Conservation (phyloP, 2,113 vertebrate species). For the Tiliqua scincoides region DNA sequence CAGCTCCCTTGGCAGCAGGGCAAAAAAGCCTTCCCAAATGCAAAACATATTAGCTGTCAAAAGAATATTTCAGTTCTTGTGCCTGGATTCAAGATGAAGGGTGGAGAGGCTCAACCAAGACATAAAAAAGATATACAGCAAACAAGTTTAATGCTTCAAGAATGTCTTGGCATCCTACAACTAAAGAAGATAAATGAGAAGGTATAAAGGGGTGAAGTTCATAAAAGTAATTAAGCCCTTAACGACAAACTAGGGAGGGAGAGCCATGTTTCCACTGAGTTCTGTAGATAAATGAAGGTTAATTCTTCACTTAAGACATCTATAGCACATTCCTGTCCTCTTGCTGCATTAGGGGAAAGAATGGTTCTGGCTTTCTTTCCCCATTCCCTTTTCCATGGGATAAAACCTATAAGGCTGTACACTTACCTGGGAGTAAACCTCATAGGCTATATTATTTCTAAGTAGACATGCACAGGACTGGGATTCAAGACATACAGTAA, state of each 20-base stretch:
- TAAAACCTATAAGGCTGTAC: conserved; percentile 41
- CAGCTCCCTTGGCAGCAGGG: conserved; percentile 68
- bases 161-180: conserved; percentile 78
- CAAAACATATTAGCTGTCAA: conserved; percentile 51
- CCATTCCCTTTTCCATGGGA: conserved; percentile 63
- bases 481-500: conserved; percentile 54
- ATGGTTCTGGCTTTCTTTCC: conserved; percentile 57
- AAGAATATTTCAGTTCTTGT: conserved; percentile 40
- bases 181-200: conserved; percentile 65
- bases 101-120: conserved; percentile 71
- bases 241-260: conserved; percentile 61
- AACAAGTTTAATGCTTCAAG: conserved; percentile 73
- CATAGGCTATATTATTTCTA: too few relatives aligned
- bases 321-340: conserved; percentile 25
- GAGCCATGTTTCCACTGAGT: conserved; percentile 69
- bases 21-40: conserved; percentile 53
- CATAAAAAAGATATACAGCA: conserved; percentile 79
- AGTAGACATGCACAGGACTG: too few relatives aligned
- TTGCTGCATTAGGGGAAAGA: conserved; percentile 30
- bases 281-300: conserved; percentile 77
- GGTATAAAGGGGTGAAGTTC: conserved; percentile 57
- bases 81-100: conserved; percentile 60
- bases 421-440: too few relatives aligned
- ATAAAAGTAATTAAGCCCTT: conserved; percentile 77
- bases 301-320: conserved; percentile 61